phyloP scores from a whole-genome alignment of 1,140 invertebrate species.

The Hyles euphorbiae region DNA sequence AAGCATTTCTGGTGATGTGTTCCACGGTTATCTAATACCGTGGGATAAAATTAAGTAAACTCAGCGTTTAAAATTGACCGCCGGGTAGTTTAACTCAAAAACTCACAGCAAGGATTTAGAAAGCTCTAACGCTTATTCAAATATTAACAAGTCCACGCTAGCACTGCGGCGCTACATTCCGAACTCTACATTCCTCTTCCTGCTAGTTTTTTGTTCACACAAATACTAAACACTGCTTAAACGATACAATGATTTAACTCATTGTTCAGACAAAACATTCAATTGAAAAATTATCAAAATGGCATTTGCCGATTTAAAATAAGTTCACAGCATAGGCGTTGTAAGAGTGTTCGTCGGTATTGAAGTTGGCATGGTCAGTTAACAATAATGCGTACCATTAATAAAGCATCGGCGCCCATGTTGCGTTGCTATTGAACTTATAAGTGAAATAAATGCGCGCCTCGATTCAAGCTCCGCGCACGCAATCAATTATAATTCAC shows the following conservation, averaged over 20 bases:
- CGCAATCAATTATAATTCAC: conserved; percentile 37
- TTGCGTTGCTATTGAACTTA: background rate
- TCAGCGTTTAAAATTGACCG: no score
- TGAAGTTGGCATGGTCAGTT: no score
- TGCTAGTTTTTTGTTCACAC: conserved; percentile 39
- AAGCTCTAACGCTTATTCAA: conserved; percentile 52
- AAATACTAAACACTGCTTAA: conserved; percentile 27
- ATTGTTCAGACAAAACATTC: no score
- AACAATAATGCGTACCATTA: no score
- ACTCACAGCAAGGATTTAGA: conserved; percentile 37
- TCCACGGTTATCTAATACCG: background rate
- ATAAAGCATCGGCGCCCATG: no score
- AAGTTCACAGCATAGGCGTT: no score
- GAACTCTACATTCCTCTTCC: conserved; percentile 43
- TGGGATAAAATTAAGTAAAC: no score
- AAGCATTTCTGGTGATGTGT: background rate
- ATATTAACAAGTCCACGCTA: conserved; percentile 40
- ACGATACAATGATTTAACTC: no score
- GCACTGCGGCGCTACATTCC: conserved; percentile 40
- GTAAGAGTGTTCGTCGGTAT: no score
- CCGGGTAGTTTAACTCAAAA: conserved; percentile 2
- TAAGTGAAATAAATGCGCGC: conserved; percentile 29
- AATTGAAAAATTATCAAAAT: no score
- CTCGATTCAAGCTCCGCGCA: conserved; percentile 14
- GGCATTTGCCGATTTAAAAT: no score